These are phyloP conservation scores for Galleria mellonella DNA, from an alignment of 1,140 invertebrate species.

Conservation along the genomic window DNA sequence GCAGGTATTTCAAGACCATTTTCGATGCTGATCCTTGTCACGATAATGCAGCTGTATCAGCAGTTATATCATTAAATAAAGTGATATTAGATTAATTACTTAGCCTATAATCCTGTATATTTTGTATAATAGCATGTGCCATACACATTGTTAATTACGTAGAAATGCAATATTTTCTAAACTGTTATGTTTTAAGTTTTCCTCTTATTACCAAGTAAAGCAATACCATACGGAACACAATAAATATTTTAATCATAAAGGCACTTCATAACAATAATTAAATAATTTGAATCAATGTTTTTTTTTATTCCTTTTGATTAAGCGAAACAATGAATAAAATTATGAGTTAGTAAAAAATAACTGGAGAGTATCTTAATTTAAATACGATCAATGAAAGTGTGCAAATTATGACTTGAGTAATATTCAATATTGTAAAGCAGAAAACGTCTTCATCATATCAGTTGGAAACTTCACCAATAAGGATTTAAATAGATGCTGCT, in stretches of 20 bases:
- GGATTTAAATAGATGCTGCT: no score
- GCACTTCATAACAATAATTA: conserved; percentile 55
- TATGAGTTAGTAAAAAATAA: no score
- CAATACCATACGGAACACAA: conserved; percentile 57
- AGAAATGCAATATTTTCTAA: conserved; percentile 66
- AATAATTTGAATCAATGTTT: conserved; percentile 35
- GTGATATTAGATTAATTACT: conserved; percentile 67
- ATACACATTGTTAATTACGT: conserved; percentile 58
- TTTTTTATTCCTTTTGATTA: conserved; percentile 9
- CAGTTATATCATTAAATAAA: conserved; percentile 67
- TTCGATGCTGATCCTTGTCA: conserved; percentile 32
- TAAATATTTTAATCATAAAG: conserved; percentile 59
- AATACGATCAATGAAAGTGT: no score
- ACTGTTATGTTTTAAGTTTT: conserved; percentile 44
- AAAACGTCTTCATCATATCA: no score
- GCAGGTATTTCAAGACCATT: conserved; percentile 38
- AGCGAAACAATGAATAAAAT: background rate
- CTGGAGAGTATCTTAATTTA: no score
- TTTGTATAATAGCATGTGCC: conserved; percentile 71
- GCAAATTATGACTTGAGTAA: no score
- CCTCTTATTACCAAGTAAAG: conserved; percentile 50
- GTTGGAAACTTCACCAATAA: no score
- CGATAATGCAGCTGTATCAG: conserved; percentile 39
- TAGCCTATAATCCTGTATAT: conserved; percentile 66
- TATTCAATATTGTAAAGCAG: no score